phyloP scores from a whole-genome alignment of 2,113 vertebrate genomes.

The Ceyx melanurus region DNA sequence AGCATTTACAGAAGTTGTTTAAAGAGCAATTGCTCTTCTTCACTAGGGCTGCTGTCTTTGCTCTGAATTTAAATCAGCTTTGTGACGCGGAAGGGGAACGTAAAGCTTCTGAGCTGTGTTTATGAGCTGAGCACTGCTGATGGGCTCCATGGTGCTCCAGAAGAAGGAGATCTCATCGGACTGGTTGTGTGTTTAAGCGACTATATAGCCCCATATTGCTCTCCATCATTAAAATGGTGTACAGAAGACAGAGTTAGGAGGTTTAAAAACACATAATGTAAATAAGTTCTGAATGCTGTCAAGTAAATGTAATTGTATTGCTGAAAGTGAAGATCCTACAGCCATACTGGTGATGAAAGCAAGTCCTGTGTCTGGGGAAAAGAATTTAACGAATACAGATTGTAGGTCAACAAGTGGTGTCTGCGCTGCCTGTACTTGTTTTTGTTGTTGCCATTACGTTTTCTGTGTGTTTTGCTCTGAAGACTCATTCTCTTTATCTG shows the following conservation, averaged over 20 bases:
- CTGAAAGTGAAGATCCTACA: conserved; percentile 29
- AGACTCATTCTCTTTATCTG: conserved; percentile 43
- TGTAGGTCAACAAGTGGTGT: not conserved
- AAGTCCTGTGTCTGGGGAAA: not conserved
- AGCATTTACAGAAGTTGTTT: conserved; percentile 62
- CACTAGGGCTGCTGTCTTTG: not conserved
- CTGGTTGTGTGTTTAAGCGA: not conserved
- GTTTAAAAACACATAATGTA: not conserved
- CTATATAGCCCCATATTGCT: not conserved
- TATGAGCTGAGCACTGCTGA: not conserved
- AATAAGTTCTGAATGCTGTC: conserved; percentile 21
- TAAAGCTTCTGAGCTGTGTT: not conserved
- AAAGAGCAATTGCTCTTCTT: conserved; percentile 55
- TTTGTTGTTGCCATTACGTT: not conserved
- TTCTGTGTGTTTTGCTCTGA: conserved; percentile 52
- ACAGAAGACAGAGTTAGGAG: not conserved
- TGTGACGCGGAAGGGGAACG: not conserved
- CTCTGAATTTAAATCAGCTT: conserved; percentile 51
- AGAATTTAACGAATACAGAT: not conserved
- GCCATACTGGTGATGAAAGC: not conserved
- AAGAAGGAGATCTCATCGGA: not conserved
- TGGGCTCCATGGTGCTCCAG: not conserved
- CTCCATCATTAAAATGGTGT: not conserved
- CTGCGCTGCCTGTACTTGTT: not conserved
- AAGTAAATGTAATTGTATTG: not conserved